Evolutionary conservation across 2,888 invertebrate genomes (phyloP).

Genomic region (Dolichopus griseipennis): DNA sequence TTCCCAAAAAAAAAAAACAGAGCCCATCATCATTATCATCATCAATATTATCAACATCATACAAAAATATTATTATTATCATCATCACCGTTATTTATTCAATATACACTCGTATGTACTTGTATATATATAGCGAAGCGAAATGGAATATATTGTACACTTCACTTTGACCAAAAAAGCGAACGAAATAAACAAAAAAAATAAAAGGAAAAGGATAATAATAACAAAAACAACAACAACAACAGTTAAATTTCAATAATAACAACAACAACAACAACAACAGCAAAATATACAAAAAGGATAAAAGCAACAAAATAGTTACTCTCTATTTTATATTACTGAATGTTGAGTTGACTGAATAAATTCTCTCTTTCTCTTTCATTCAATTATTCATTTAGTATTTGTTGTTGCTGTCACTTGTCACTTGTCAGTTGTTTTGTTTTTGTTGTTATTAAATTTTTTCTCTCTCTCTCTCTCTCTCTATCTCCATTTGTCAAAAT

Average conservation of each 20-base stretch:
- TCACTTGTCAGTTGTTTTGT: too few relatives aligned
- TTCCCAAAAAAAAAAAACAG: not conserved
- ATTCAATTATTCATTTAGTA: too few relatives aligned
- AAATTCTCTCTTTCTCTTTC: too few relatives aligned
- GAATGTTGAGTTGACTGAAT: too few relatives aligned
- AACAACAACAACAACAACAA: not conserved
- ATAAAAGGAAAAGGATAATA: not conserved
- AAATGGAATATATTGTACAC: not conserved
- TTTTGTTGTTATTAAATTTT: too few relatives aligned
- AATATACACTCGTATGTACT: too few relatives aligned
- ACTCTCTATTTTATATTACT: too few relatives aligned
- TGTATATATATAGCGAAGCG: too few relatives aligned
- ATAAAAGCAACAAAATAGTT: not conserved
- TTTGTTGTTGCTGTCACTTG: too few relatives aligned
- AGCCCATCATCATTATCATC: not conserved
- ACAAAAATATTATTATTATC: not conserved
- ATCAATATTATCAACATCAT: not conserved
- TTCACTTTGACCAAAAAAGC: slow-evolving; percentile 2
- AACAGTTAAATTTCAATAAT: not conserved
- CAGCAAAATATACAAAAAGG: not conserved
- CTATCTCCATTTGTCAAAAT: too few relatives aligned
- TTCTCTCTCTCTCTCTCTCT: too few relatives aligned
- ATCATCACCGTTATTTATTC: not conserved
- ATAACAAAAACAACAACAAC: not conserved
- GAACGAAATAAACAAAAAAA: not conserved